Evolutionary conservation across 2,888 invertebrate species (phyloP).

Genomic region (Philonicus albiceps): DNA sequence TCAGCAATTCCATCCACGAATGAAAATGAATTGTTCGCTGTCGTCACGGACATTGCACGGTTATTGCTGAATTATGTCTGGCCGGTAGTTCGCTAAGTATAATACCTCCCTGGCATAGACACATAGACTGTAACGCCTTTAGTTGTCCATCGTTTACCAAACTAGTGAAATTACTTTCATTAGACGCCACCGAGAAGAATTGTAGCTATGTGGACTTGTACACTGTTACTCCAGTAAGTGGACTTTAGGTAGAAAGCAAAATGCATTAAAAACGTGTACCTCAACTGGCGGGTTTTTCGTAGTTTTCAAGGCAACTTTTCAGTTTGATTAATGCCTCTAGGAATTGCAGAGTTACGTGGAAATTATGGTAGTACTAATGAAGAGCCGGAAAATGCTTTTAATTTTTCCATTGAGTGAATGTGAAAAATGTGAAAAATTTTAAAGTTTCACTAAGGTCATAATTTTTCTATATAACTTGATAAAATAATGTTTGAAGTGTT

Average conservation of each 20-base stretch:
- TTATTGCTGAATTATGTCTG: background rate
- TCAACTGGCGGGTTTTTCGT: background rate
- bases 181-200: background rate
- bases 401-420: background rate
- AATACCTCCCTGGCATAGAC: background rate
- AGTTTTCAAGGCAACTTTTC: background rate
- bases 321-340: background rate
- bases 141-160: background rate
- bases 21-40: background rate
- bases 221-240: background rate
- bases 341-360: background rate
- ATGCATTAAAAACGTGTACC: background rate
- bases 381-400: background rate
- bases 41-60: background rate
- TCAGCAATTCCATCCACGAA: background rate
- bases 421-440: background rate
- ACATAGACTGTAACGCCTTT: background rate
- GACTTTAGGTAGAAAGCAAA: conserved; percentile 14
- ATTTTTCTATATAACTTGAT: background rate
- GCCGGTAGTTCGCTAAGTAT: background rate
- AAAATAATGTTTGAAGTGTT: background rate
- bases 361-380: background rate
- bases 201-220: background rate
- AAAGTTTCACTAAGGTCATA: background rate
- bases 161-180: conserved; percentile 26